Percentiles rank a stretch among this genome's conserved stretches.
Conservation (phyloP, 2,888 invertebrate genomes). For the Diarsia rubi region DNA sequence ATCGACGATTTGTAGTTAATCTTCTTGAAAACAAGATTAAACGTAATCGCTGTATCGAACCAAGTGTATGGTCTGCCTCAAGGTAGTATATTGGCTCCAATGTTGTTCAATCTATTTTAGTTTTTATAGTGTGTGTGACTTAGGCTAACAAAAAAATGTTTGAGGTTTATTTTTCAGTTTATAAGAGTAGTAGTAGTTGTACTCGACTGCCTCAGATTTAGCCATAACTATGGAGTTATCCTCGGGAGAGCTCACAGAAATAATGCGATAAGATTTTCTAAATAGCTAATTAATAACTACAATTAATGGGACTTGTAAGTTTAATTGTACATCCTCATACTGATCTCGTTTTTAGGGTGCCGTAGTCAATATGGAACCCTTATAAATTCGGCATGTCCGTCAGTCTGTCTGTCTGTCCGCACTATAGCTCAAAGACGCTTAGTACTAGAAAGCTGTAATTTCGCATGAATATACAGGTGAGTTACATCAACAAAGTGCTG, state of each 20-base stretch:
- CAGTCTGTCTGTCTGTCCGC: too few relatives aligned
- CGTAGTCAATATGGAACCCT: too few relatives aligned
- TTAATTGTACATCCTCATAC: not conserved
- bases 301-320: not conserved
- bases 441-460: too few relatives aligned
- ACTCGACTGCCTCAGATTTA: not conserved
- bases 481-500: too few relatives aligned
- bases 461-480: too few relatives aligned
- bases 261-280: not conserved
- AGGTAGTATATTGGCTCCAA: not conserved
- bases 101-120: not conserved
- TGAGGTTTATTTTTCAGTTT: not conserved
- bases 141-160: not conserved
- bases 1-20: not conserved
- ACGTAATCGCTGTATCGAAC: not conserved
- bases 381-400: too few relatives aligned
- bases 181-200: not conserved
- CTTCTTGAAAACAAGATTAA: not conserved
- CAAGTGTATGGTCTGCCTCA: slow-evolving; percentile 7
- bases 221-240: not conserved
- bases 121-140: not conserved
- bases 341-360: not conserved
- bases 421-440: too few relatives aligned
- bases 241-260: not conserved
- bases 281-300: not conserved